Evolutionary conservation across 2,888 invertebrate genomes (phyloP), one percentile per base, ranked within the genome.

Genomic region (Thyatira batis): DNA sequence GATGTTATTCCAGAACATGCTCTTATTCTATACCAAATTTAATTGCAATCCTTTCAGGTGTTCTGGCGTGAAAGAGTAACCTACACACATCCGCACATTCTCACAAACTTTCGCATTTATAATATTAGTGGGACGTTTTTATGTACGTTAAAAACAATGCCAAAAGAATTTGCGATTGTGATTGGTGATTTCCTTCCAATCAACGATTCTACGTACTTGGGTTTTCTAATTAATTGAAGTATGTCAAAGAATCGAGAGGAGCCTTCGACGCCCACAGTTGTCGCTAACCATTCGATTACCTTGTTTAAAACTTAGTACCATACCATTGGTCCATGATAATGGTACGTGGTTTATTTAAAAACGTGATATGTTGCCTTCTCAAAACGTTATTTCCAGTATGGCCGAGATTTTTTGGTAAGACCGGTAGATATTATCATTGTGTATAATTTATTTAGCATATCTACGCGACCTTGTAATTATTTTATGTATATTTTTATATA

Each of bases 321-420:
- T 55, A 59, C 57, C 58, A 73, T 57, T 63, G 57, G 67, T 61
- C 60, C 58, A 60, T 67, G 66, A 78, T 68, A 65, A 82, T 80
- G 81, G 74, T 73, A 48, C 57, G 28, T 27, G 4, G 4, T 61
- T 52, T 60, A 61, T 58, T 69, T 67, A 57, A 60, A 67, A 52
- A 58, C 65, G 52, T 73, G 27, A 20, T 71, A 51, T 54, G 51
- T 43, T 60, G 61, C 49, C 50, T 76, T 61, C 54, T 71, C 23
- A 45, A 60, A 56, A 60, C 55, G 49, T 33, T 74, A 50, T 53
- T 74, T 27, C 55, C 58, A 45, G 60, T 71, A 57, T 63, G 82
- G 69, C 71, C 69, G 67, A 64, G 58, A 60, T 56, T 64, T 52
- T 60, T 75, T 52, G 83, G 84, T 84, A 65, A 84, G 82, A 76